phyloP scores from a whole-genome alignment of 2,888 invertebrate species.

The Parnassius mnemosyne region DNA sequence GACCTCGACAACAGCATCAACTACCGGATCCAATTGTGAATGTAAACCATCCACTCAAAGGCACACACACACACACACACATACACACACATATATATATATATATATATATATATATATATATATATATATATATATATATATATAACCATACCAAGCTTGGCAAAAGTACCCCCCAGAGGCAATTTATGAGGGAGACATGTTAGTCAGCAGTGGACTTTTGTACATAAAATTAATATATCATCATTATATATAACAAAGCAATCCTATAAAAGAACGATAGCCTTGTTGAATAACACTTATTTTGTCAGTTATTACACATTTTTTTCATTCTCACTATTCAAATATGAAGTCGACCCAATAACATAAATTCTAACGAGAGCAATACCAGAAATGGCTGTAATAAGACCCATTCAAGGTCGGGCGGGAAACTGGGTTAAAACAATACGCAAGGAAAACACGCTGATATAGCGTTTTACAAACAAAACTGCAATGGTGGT shows the following conservation, averaged over 20 bases:
- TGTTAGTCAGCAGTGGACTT: too few relatives aligned
- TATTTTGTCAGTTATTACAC: constrained; percentile 2
- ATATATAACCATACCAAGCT: too few relatives aligned
- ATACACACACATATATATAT: too few relatives aligned
- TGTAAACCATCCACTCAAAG: too few relatives aligned
- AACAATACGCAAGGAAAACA: constrained; percentile 17
- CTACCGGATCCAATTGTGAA: too few relatives aligned
- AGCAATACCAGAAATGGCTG: constrained; percentile 20
- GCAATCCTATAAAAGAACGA: not conserved
- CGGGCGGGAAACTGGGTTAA: constrained; percentile 24
- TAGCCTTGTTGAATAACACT: not conserved
- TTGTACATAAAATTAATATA: not conserved
- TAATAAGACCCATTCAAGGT: constrained; percentile 24
- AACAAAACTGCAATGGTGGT: constrained; percentile 4
- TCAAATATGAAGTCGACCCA: constrained; percentile 20
- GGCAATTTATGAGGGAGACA: too few relatives aligned
- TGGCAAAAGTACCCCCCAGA: too few relatives aligned
- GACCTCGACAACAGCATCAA: too few relatives aligned
- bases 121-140: too few relatives aligned
- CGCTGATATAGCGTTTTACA: constrained; percentile 16
- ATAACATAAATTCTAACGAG: constrained; percentile 22
- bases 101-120: too few relatives aligned
- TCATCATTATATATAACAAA: not conserved
- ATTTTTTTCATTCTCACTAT: constrained; percentile 5
- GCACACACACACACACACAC: too few relatives aligned